Evolutionary conservation across 2,888 invertebrate species (phyloP).

Genomic region (Elaeidobius kamerunicus): DNA sequence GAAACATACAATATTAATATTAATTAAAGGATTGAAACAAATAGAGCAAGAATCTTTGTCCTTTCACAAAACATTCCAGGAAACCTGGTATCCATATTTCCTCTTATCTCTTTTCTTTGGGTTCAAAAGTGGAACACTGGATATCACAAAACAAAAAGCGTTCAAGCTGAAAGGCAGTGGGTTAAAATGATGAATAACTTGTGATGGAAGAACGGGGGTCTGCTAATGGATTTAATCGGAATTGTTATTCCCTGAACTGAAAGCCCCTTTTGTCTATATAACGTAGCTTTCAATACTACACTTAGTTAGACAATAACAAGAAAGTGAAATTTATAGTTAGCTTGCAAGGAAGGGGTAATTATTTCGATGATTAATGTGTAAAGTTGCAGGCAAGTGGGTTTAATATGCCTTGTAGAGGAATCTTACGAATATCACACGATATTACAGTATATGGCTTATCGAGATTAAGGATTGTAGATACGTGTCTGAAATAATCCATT

Average conservation of each 20-base stretch:
- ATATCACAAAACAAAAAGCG: slow-evolving; percentile 11
- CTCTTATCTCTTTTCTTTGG: background rate
- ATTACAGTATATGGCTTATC: too few relatives aligned
- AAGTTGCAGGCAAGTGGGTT: background rate
- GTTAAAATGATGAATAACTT: slow-evolving; percentile 26
- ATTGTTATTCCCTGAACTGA: slow-evolving; percentile 23
- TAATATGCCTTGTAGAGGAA: slow-evolving; percentile 6
- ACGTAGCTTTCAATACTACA: slow-evolving; percentile 25
- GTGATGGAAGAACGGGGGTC: slow-evolving; percentile 17
- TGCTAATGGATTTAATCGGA: slow-evolving; percentile 26
- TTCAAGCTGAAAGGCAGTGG: slow-evolving; percentile 10
- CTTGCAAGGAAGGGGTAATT: slow-evolving; percentile 9
- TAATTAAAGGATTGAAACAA: too few relatives aligned
- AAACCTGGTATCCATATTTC: background rate
- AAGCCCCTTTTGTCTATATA: slow-evolving; percentile 24
- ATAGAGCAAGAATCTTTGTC: too few relatives aligned
- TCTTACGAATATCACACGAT: too few relatives aligned
- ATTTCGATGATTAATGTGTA: slow-evolving; percentile 17
- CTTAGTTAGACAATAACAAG: slow-evolving; percentile 26
- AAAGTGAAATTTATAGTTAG: slow-evolving; percentile 26
- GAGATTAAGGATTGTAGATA: too few relatives aligned
- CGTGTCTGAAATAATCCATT: too few relatives aligned
- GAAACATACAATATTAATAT: too few relatives aligned
- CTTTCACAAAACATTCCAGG: background rate
- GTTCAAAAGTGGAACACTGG: slow-evolving; percentile 6